Evolutionary conservation across 1,140 invertebrate genomes (phyloP).

Genomic region (Drosophila simulans): DNA sequence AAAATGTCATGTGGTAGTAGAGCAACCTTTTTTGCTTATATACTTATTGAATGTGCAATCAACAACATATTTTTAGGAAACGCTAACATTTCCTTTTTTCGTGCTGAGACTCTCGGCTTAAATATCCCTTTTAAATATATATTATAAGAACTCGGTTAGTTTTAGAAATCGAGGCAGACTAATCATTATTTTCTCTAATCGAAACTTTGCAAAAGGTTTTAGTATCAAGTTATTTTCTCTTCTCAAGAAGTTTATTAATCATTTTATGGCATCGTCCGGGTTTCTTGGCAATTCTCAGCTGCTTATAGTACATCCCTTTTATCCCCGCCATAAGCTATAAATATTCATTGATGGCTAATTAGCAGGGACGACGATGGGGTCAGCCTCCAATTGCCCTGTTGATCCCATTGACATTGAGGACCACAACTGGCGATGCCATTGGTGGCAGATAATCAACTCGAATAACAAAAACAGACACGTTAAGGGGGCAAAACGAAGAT

Average conservation of each 20-base stretch:
- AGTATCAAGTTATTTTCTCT: not conserved
- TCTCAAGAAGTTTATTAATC: not conserved
- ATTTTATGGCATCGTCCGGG: not conserved
- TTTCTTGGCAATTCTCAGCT: not conserved
- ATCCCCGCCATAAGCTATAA: slow-evolving; percentile 42
- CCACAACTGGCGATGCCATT: slow-evolving; percentile 31
- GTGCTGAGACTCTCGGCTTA: not conserved
- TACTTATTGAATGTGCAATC: no score
- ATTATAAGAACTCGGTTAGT: no score
- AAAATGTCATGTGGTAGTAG: not conserved
- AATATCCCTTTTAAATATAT: no score
- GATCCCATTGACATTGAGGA: slow-evolving; percentile 34
- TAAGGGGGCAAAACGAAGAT: not conserved
- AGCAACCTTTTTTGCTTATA: no score
- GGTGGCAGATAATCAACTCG: slow-evolving; percentile 61
- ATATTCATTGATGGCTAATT: slow-evolving; percentile 76
- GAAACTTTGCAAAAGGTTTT: not conserved
- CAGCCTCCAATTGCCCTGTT: slow-evolving; percentile 19
- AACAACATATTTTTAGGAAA: not conserved
- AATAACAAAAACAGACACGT: slow-evolving; percentile 40
- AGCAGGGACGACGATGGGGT: slow-evolving; percentile 24
- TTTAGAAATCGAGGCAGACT: no score
- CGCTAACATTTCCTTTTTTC: not conserved
- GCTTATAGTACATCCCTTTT: slow-evolving; percentile 4
- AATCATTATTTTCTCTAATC: not conserved